Evolutionary conservation across 2,113 vertebrate genomes (phyloP).

Genomic region (Vanacampus margaritifer): DNA sequence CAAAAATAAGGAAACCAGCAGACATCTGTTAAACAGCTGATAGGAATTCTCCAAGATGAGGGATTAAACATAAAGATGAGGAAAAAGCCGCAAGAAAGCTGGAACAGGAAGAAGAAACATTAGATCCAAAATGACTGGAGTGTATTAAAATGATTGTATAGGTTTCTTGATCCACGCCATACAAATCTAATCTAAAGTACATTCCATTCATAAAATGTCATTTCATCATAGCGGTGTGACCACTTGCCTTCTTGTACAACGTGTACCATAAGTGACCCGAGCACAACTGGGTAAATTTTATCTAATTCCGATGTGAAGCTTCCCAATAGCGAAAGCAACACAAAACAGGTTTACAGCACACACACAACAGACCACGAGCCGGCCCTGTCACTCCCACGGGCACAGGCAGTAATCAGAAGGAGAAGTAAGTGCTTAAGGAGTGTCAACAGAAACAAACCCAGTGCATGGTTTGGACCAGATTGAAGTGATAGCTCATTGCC

Average conservation of each 20-base stretch:
- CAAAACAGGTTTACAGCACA: constrained; percentile 27
- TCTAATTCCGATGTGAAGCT: constrained; percentile 21
- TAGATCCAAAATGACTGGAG: constrained; percentile 58
- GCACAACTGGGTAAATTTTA: constrained; percentile 8
- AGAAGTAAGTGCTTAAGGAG: constrained; percentile 69
- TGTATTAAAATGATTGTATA: constrained; percentile 46
- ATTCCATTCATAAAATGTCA: background rate
- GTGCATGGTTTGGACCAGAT: constrained; percentile 72
- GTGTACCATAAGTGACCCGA: constrained; percentile 22
- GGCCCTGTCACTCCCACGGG: constrained; percentile 41
- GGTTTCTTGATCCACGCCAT: constrained; percentile 13
- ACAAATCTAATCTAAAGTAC: constrained; percentile 5
- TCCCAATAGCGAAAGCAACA: constrained; percentile 36
- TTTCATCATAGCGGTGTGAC: background rate
- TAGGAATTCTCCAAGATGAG: constrained; percentile 45
- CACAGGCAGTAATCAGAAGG: constrained; percentile 69
- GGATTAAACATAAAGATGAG: constrained; percentile 51
- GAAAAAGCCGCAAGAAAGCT: constrained; percentile 21
- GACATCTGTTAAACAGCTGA: constrained; percentile 71
- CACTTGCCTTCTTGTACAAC: constrained; percentile 22
- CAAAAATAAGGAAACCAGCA: constrained; percentile 14
- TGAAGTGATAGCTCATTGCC: constrained; percentile 75
- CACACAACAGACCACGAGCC: background rate
- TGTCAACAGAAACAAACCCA: constrained; percentile 73
- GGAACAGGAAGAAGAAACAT: constrained; percentile 41